Evolutionary conservation across 2,113 vertebrate species (phyloP).

Genomic region (Aphyosemion australe): DNA sequence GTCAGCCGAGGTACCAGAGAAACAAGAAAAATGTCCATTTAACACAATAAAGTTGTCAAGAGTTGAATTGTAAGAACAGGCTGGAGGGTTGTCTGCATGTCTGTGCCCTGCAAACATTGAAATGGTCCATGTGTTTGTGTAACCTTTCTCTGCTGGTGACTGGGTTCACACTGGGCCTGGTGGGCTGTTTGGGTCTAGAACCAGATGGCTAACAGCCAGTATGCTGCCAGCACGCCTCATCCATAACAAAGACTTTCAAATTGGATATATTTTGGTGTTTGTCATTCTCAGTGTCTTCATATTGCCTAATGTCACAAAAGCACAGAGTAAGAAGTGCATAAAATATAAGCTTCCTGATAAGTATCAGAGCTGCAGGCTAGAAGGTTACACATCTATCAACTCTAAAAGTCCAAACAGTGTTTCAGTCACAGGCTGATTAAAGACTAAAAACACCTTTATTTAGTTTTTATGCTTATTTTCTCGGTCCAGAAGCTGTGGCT

Average conservation of each 20-base stretch:
- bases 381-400: slow-evolving; percentile 12
- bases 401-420: background rate
- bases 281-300: too few relatives aligned
- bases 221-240: slow-evolving; percentile 26
- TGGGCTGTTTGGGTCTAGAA: slow-evolving; percentile 26
- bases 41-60: background rate
- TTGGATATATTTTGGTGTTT: slow-evolving; percentile 3
- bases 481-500: too few relatives aligned
- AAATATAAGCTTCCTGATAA: slow-evolving; percentile 28
- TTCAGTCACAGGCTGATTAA: background rate
- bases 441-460: too few relatives aligned
- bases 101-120: slow-evolving; percentile 16
- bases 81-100: slow-evolving; percentile 7
- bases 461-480: too few relatives aligned
- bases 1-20: background rate
- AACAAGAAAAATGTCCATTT: slow-evolving; percentile 1
- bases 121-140: slow-evolving; percentile 21
- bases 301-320: background rate
- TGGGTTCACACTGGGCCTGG: slow-evolving; percentile 30
- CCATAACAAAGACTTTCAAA: slow-evolving; percentile 25
- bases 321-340: slow-evolving; percentile 8
- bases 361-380: slow-evolving; percentile 9
- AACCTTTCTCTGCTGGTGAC: slow-evolving; percentile 13
- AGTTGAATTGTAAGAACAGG: background rate
- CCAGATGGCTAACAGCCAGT: slow-evolving; percentile 18